Evolutionary conservation across 2,888 invertebrate species (phyloP), one percentile per base, ranked within the genome.

Genomic region (Mimumesa dahlbomi): DNA sequence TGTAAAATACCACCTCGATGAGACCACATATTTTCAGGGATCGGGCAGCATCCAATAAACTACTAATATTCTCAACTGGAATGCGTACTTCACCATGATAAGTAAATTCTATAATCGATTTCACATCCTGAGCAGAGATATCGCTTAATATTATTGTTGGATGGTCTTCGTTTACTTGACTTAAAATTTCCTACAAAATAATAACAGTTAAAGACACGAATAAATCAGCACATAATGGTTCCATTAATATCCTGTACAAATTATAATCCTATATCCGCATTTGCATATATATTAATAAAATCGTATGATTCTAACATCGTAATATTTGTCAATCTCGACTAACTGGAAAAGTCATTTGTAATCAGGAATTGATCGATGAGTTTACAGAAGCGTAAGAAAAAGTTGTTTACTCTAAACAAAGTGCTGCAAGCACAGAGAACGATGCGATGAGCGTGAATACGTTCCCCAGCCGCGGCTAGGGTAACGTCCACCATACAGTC

Each of bases 401-500:
- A 19, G 19, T 42, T 57, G 52, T 74, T 73, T 74, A 90, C 90
- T 84, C 90, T 89, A 79, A 91, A 90, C 63, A 90, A 88, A 49
- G 89, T 86, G 75, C 91, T 91, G 79, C 90, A 91, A 14, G 90
- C 90, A 54, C 90, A 90, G 1, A 91, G 84, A 31, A 91, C 90
- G 54, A 91, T 89, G 22, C 90, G 89, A 82, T 91, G 91, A 3
- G 91, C 91, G 31, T 85, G 87, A 73, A 89, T 88, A 49, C 87
- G 89, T 66, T 89, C 86, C 22, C 91, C 90, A 36, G 85, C 90
- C 57, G 89, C 90, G 22, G 89, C 88, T 34, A 91, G 82, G 13
- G 90, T 91, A 31, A 90, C 90, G 71, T 91, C 91, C 67, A 91
- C 90, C 88, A 91, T 89, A 18, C 87, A 89, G 67, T 89, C 86